A percentile compares a stretch with the other conserved stretches of the same genome.
Conservation (phyloP, 1,140 invertebrate species). For the Musca domestica region DNA sequence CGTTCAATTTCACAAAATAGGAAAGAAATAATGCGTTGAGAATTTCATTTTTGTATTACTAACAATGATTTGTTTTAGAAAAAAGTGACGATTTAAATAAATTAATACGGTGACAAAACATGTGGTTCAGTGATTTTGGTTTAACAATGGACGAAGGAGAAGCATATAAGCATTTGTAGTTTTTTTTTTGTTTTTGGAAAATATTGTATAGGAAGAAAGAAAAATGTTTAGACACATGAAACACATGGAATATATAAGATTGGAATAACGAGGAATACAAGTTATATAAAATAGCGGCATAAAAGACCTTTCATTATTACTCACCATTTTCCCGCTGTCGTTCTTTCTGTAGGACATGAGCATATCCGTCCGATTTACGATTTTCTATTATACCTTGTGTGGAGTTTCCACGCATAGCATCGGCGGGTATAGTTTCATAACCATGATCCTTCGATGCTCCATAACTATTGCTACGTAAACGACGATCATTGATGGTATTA, state of each 20-base stretch:
- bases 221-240: constrained; percentile 28
- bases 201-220: constrained; percentile 16
- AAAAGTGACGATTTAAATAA: too few relatives aligned
- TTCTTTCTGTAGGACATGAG: constrained; percentile 46
- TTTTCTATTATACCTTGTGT: constrained; percentile 37
- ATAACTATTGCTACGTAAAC: constrained; percentile 46
- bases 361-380: constrained; percentile 54
- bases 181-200: constrained; percentile 12
- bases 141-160: constrained; percentile 3
- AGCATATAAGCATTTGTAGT: constrained; percentile 13
- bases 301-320: constrained; percentile 5
- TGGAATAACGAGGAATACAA: constrained; percentile 28
- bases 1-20: constrained; percentile 5
- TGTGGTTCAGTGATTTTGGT: not conserved
- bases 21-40: constrained; percentile 39
- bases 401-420: constrained; percentile 36
- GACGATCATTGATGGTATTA: constrained; percentile 35
- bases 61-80: not conserved
- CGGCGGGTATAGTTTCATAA: constrained; percentile 62
- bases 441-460: constrained; percentile 58
- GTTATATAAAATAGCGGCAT: constrained; percentile 26
- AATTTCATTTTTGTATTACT: constrained; percentile 52
- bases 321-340: constrained; percentile 44
- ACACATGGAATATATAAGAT: constrained; percentile 29
- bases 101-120: too few relatives aligned